Conservation (phyloP, 2,113 vertebrate species). For the Chaetura pelagica region DNA sequence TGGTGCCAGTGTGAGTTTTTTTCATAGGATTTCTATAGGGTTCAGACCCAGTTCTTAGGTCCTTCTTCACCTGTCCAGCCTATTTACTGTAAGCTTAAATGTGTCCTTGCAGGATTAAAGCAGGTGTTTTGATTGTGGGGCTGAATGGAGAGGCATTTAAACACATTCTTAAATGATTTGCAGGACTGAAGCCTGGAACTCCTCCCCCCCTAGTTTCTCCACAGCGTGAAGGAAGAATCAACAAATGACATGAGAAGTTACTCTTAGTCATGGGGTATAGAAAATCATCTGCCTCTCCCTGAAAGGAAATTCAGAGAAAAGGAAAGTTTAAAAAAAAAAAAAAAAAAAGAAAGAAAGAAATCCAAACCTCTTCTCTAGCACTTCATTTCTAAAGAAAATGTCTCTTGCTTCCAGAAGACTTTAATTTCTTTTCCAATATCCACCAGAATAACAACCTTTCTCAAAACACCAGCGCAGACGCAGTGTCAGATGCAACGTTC, state of each 20-base stretch:
- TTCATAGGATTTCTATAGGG: neutral
- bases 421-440: slow-evolving; percentile 47
- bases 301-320: neutral
- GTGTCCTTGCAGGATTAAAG: neutral
- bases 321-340: neutral
- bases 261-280: neutral
- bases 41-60: neutral
- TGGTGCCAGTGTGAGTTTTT: neutral
- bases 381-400: slow-evolving; percentile 25
- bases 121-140: neutral
- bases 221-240: neutral
- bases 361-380: neutral
- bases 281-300: neutral
- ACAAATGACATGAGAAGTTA: neutral
- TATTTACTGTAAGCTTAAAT: neutral
- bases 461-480: neutral
- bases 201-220: neutral
- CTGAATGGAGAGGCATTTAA: neutral
- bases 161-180: neutral
- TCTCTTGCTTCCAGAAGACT: neutral
- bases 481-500: neutral
- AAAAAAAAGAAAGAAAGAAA: neutral
- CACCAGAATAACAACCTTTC: slow-evolving; percentile 8
- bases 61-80: accelerated
- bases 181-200: neutral